Evolutionary conservation across 1,140 invertebrate species (phyloP).

Genomic region (Cyclina sinensis): DNA sequence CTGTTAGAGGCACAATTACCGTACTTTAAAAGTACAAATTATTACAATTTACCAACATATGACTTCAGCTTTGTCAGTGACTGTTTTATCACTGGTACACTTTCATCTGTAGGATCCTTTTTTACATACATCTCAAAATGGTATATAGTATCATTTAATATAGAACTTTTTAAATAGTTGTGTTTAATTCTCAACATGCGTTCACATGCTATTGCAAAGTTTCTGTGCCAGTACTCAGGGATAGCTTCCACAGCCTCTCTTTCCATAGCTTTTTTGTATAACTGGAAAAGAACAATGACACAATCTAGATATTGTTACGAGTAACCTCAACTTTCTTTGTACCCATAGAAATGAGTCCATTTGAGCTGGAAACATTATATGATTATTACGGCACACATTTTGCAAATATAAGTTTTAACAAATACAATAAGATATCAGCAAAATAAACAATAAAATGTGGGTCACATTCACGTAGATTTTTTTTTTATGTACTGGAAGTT

Average conservation of each 20-base stretch:
- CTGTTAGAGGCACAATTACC: too few species aligned
- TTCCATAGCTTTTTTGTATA: constrained; percentile 75
- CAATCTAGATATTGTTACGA: too few species aligned
- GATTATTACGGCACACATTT: too few species aligned
- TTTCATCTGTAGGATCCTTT: constrained; percentile 71
- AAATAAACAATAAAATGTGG: too few species aligned
- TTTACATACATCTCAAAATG: constrained; percentile 78
- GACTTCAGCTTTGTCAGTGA: constrained; percentile 35
- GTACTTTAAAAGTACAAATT: too few species aligned
- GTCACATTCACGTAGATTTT: too few species aligned
- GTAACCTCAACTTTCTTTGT: too few species aligned
- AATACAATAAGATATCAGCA: too few species aligned
- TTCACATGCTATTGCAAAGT: constrained; percentile 83
- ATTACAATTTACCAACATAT: constrained; percentile 25
- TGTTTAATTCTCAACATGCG: constrained; percentile 72
- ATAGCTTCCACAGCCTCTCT: constrained; percentile 34
- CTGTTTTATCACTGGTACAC: constrained; percentile 72
- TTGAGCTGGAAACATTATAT: too few species aligned
- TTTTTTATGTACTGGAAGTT: too few species aligned
- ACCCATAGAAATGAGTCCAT: too few species aligned
- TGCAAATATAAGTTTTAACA: too few species aligned
- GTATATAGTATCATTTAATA: constrained; percentile 74
- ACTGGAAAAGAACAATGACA: constrained; percentile 66
- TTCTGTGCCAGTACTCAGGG: constrained; percentile 83
- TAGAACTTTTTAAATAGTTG: constrained; percentile 56